These are phyloP conservation scores for Trissolcus japonicus DNA, from an alignment of 2,888 invertebrate genomes.

Conservation along the genomic window DNA sequence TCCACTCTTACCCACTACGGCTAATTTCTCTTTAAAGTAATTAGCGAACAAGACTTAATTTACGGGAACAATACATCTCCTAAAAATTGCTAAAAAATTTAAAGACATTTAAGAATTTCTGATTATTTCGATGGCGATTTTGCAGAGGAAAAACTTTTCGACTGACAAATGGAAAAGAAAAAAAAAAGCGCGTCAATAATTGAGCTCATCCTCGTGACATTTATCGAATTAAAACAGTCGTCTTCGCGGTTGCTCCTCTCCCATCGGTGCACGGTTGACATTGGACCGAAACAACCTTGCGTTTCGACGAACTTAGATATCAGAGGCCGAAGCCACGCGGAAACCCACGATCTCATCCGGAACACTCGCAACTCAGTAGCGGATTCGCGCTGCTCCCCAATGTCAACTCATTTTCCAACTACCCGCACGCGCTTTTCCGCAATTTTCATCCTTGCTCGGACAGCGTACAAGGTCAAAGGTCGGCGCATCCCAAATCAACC, in stretches of 20 bases:
- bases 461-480: too few relatives aligned
- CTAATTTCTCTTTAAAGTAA: too few relatives aligned
- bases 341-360: conserved; percentile 46
- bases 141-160: too few relatives aligned
- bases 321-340: conserved; percentile 49
- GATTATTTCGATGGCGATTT: too few relatives aligned
- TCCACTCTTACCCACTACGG: too few relatives aligned
- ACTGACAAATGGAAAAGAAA: too few relatives aligned
- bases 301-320: conserved; percentile 54
- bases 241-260: conserved; percentile 36
- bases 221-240: conserved; percentile 47
- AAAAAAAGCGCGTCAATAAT: too few relatives aligned
- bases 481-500: too few relatives aligned
- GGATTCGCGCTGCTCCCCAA: conserved; percentile 16
- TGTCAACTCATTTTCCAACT: neutral
- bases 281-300: conserved; percentile 55
- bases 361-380: conserved; percentile 36
- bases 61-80: too few relatives aligned
- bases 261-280: conserved; percentile 52
- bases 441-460: neutral
- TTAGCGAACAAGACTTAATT: too few relatives aligned
- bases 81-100: too few relatives aligned
- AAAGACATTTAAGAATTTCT: too few relatives aligned
- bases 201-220: conserved; percentile 41
- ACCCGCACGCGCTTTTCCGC: neutral